Evolutionary conservation across 2,113 vertebrate genomes (phyloP), one percentile per base, ranked within the genome.

Genomic region (Phasianus colchicus): DNA sequence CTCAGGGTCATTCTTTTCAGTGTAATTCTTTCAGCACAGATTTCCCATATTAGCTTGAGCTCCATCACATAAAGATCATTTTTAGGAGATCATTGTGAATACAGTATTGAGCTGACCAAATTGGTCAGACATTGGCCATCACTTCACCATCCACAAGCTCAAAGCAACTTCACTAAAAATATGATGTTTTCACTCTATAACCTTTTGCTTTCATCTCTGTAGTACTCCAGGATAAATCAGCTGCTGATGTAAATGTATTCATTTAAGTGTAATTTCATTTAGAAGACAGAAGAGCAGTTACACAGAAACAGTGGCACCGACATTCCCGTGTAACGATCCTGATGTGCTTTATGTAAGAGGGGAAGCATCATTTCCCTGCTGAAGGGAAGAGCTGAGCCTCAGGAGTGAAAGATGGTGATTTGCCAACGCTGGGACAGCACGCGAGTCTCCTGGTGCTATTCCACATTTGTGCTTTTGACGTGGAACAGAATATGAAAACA

Each of bases 141-240:
- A 66, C 76, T 95, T 83, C 38, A 55, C 63, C 69, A 64, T 86
- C 82, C 55, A 52, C 50, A 57, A 89, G 42, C 60, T 73, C 63
- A 85, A 87, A 94, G n/a, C 43, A 57, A 0, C 42, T 96, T 87
- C 66, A 90, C 89, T 70, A 60, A 94, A 90, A 94, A 71, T 90
- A 78, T 3, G 75, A 29, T 9, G 55, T 69, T 64, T 90, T 38
- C 34, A 38, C n/a, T 83, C 43, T 27, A 69, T 57, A 84, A 85
- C 27, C 16, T 92, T 66, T 82, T 76, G n/a, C 58, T 86, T 76
- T 17, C 24, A 30, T 47, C 38, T 42, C 12, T 0, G 0, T 57
- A 74, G 67, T 32, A 58, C 10, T 61, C 55, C 43, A 32, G 34
- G 34, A 89, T 77, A 83, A 95, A 92, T 54, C 83, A 88, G 43